A percentile compares a stretch with the other conserved stretches of the same genome.
phyloP scores from a whole-genome alignment of 2,113 vertebrate genomes.

The Chionis minor region DNA sequence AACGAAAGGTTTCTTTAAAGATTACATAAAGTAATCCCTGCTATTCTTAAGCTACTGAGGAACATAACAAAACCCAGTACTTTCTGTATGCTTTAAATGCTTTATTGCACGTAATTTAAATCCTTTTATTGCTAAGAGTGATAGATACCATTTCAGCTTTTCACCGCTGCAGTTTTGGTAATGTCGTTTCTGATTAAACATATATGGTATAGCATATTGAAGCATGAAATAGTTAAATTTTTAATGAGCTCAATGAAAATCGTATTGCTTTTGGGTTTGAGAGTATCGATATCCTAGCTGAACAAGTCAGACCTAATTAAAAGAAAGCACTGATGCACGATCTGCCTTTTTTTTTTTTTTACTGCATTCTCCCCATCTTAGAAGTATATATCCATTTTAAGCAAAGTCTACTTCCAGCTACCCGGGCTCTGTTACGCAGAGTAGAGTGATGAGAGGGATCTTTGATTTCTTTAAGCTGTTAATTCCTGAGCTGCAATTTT shows the following conservation, averaged over 20 bases:
- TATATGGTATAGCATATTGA: background rate
- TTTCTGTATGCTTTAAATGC: background rate
- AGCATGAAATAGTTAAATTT: constrained; percentile 41
- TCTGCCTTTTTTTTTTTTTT: background rate
- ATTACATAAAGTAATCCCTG: background rate
- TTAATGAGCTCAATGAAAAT: constrained; percentile 44
- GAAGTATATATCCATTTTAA: background rate
- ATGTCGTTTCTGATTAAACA: constrained; percentile 29
- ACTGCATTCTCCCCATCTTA: background rate
- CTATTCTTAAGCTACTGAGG: background rate
- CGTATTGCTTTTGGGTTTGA: constrained; percentile 28
- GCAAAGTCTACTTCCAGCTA: background rate
- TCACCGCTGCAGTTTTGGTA: background rate
- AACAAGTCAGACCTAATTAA: background rate
- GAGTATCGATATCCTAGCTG: constrained; percentile 31
- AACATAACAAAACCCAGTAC: background rate
- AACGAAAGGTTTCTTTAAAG: background rate
- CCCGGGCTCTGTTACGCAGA: background rate
- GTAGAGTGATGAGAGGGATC: background rate
- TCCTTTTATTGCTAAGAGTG: background rate
- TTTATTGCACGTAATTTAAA: background rate
- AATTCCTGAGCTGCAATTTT: background rate
- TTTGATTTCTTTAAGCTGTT: background rate
- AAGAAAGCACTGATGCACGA: background rate
- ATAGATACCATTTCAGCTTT: background rate